phyloP scores from a whole-genome alignment of 2,113 vertebrate genomes.

The Forbesichthys agassizii region DNA sequence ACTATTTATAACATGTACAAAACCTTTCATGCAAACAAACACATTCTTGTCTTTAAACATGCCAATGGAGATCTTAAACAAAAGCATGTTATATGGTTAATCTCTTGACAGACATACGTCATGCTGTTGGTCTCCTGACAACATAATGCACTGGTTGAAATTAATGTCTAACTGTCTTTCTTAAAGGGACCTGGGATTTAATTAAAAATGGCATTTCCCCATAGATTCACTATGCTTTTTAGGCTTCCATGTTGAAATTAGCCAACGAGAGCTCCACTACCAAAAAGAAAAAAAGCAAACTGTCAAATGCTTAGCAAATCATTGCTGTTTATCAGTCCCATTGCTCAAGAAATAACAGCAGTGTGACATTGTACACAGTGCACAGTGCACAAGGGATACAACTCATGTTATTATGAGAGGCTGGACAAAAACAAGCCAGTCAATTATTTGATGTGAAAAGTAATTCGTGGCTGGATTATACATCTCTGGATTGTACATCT shows the following conservation, averaged over 20 bases:
- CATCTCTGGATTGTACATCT: slow-evolving; percentile 9
- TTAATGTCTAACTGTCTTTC: slow-evolving; percentile 78
- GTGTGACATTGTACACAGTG: slow-evolving; percentile 42
- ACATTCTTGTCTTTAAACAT: slow-evolving; percentile 17
- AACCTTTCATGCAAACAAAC: neutral
- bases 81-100: slow-evolving; percentile 63
- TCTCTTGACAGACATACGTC: slow-evolving; percentile 74
- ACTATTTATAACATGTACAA: too few species aligned
- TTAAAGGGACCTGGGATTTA: slow-evolving; percentile 81
- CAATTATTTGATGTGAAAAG: slow-evolving; percentile 51
- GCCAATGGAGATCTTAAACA: neutral
- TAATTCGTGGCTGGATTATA: slow-evolving; percentile 40
- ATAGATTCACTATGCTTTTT: slow-evolving; percentile 70
- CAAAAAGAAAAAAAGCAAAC: slow-evolving; percentile 73
- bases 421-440: slow-evolving; percentile 42
- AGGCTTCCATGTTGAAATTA: slow-evolving; percentile 77
- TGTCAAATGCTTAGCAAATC: slow-evolving; percentile 74
- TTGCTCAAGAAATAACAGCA: slow-evolving; percentile 61
- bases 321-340: slow-evolving; percentile 65
- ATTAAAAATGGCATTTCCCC: slow-evolving; percentile 85
- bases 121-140: slow-evolving; percentile 70
- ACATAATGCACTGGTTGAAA: slow-evolving; percentile 73
- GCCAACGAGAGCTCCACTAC: slow-evolving; percentile 72
- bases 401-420: slow-evolving; percentile 50
- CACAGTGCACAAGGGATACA: slow-evolving; percentile 40